Evolutionary conservation across 2,797 vertebrate genomes (phyloP), one percentile per base, ranked within the genome.

Genomic region (Coregonus sp.): DNA sequence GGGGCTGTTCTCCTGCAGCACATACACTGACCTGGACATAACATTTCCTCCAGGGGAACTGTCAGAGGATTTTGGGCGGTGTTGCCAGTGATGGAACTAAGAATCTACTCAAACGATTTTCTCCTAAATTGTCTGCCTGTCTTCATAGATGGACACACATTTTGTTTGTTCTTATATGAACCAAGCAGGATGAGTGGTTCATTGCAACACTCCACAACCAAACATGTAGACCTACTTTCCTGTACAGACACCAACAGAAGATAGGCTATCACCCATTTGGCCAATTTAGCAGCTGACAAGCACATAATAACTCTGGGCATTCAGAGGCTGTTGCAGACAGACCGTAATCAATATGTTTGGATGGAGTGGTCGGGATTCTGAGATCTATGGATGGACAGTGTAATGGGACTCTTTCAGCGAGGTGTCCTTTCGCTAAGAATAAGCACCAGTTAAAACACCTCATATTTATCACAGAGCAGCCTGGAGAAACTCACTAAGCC

Each of bases 21-120:
- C 70, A 18, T 12, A 25, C 70, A 33, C 70, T 72, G 70, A 31
- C 50, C 69, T 71, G 69, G 69, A 51, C 70, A 54, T 51, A 69
- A 69, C 31, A 69, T 9, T 4, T 40, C 35, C 50, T 29, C 50
- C 47, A 33, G 6, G 35, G 11, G 1, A 35, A 16, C 65, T 67
- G 65, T 31, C 65, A 37, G 65, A 52, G 50, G 4, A 54, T 25
- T 2, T 72, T 50, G 9, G 47, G 47, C 20, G 14, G 25, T 31
- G 12, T 18, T 29, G 0, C 50, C 50, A 18, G 20, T 2, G 29
- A 70, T 47, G 12, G 37, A 12, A 70, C 50, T 70, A 37, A 70
- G 59, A 63, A 9, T 20, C 20, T 63, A 25, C 16, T 63, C 3
- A 25, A 20, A 7, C 5, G 5, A 33, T 33, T 35, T 5, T 67